phyloP scores from a whole-genome alignment of 2,888 invertebrate species.

The Cephus sareptanus region DNA sequence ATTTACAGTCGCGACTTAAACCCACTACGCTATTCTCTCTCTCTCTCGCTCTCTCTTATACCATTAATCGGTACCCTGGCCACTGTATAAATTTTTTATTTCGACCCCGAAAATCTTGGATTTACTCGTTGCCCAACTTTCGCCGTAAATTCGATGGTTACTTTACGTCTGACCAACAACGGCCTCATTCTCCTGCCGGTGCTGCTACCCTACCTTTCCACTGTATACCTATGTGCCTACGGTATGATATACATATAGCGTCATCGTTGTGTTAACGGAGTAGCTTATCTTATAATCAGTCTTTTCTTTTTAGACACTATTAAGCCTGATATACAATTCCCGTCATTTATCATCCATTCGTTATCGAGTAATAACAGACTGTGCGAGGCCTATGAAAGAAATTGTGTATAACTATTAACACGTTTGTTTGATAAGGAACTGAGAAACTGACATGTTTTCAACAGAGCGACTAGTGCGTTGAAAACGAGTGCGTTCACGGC shows the following conservation, averaged over 20 bases:
- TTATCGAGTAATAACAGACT: background rate
- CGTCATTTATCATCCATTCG: background rate
- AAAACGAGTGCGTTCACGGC: background rate
- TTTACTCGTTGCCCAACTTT: background rate
- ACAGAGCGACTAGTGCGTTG: background rate
- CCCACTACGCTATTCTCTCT: background rate
- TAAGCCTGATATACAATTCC: background rate
- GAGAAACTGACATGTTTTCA: background rate
- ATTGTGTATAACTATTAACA: background rate
- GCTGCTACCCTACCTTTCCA: background rate
- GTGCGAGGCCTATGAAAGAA: background rate
- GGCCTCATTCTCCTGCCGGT: background rate
- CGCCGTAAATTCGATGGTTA: background rate
- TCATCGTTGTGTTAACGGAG: background rate
- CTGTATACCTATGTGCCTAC: too few relatives aligned
- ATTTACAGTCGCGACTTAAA: slow-evolving; percentile 23
- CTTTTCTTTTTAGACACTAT: background rate
- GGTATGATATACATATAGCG: background rate
- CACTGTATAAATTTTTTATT: slow-evolving; percentile 24
- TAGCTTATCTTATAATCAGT: background rate
- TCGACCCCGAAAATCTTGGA: slow-evolving; percentile 25
- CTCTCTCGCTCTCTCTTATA: background rate
- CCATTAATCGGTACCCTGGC: slow-evolving; percentile 24
- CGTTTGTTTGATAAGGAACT: background rate
- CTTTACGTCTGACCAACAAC: slow-evolving; percentile 6